Conservation (phyloP, 2,888 invertebrate species). For the Rhagonycha lutea region DNA sequence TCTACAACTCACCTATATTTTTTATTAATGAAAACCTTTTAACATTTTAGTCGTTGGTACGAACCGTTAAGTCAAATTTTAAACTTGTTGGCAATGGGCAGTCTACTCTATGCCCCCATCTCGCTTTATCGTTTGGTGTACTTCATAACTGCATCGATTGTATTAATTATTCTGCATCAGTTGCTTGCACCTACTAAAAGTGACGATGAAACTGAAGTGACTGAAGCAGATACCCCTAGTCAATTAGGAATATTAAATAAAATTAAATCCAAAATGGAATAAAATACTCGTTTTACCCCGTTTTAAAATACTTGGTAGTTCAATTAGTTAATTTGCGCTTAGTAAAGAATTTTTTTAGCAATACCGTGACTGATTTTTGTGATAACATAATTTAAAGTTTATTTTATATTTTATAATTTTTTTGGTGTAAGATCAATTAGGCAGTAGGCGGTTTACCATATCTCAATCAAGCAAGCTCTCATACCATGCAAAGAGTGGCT, state of each 20-base stretch:
- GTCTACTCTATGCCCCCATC: slow-evolving; percentile 64
- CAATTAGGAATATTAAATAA: slow-evolving; percentile 27
- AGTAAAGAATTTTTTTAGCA: neutral
- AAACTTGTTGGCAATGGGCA: slow-evolving; percentile 60
- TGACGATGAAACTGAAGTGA: slow-evolving; percentile 60
- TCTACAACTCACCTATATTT: neutral
- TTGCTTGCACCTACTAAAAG: slow-evolving; percentile 52
- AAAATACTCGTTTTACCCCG: neutral
- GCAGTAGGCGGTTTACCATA: neutral
- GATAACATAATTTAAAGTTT: neutral
- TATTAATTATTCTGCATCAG: slow-evolving; percentile 63
- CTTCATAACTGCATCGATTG: slow-evolving; percentile 61
- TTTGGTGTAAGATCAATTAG: neutral
- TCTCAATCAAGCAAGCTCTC: no score
- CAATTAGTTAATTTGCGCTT: neutral
- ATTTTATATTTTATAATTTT: neutral
- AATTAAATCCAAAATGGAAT: slow-evolving; percentile 39
- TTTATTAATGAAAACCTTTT: neutral
- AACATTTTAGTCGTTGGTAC: slow-evolving; percentile 58
- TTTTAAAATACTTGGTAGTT: neutral
- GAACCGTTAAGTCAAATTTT: slow-evolving; percentile 56
- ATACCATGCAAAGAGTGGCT: no score
- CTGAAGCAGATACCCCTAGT: slow-evolving; percentile 7
- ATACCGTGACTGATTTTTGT: neutral
- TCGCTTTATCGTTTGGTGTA: slow-evolving; percentile 65